Evolutionary conservation across 2,888 invertebrate species (phyloP).

Genomic region (Nymphalis urticae): DNA sequence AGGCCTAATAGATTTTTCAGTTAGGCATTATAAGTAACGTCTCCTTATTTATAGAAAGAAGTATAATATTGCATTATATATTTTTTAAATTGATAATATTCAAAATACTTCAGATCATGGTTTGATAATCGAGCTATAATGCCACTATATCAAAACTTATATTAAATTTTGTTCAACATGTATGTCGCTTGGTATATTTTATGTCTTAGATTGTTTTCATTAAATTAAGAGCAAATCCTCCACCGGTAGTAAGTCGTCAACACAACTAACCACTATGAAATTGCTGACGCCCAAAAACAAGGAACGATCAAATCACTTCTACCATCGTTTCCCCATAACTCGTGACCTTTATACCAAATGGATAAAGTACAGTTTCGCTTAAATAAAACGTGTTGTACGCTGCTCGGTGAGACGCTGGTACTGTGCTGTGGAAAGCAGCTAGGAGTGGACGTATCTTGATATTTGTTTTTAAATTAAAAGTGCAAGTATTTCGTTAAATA

Average conservation of each 20-base stretch:
- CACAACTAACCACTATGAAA: conserved; percentile 30
- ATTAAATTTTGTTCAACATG: not conserved
- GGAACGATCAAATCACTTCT: conserved; percentile 21
- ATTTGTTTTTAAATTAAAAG: not conserved
- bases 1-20: too few relatives aligned
- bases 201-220: not conserved
- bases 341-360: conserved; percentile 3
- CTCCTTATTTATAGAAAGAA: too few relatives aligned
- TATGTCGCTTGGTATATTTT: too few relatives aligned
- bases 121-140: too few relatives aligned
- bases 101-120: too few relatives aligned
- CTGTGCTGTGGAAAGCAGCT: conserved; percentile 14
- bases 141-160: too few relatives aligned
- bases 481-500: not conserved
- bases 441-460: conserved; percentile 16
- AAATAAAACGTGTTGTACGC: not conserved
- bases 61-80: too few relatives aligned
- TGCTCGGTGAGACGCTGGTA: not conserved
- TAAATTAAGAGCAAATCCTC: not conserved
- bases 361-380: conserved; percentile 18
- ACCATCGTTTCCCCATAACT: conserved; percentile 8
- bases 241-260: conserved; percentile 14
- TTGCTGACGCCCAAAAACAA: conserved; percentile 26
- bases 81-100: too few relatives aligned
- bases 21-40: too few relatives aligned